These are phyloP conservation scores for Zaprionus gabonicus DNA, from an alignment of 1,140 invertebrate genomes.

Conservation along the genomic window DNA sequence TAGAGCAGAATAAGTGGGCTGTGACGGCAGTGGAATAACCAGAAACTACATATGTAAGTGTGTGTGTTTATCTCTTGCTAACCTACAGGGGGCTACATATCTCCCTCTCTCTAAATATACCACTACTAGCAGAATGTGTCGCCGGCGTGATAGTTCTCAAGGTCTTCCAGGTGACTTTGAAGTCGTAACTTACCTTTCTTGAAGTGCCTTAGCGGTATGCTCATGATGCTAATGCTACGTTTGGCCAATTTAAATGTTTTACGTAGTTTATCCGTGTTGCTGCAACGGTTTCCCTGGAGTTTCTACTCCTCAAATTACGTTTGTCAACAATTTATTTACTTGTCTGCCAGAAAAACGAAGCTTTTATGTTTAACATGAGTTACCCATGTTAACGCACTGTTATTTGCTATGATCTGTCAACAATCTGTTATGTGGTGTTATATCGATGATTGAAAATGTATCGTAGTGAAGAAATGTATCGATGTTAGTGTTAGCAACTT, in stretches of 20 bases:
- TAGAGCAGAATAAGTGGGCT: conserved; percentile 19
- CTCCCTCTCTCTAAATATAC: conserved; percentile 4
- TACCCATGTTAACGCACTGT: not conserved
- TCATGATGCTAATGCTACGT: conserved; percentile 25
- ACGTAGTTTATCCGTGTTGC: not conserved
- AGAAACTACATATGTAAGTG: conserved; percentile 15
- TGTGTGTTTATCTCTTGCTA: conserved; percentile 19
- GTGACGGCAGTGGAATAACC: conserved; percentile 49
- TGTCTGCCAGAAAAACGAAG: not conserved
- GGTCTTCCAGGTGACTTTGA: conserved; percentile 20
- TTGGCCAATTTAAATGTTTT: conserved; percentile 2
- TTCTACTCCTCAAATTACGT: not conserved
- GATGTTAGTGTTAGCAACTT: not conserved
- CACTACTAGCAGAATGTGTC: not conserved
- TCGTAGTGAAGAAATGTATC: not conserved
- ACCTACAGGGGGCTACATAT: conserved; percentile 21
- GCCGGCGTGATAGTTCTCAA: conserved; percentile 18
- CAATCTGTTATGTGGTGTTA: not conserved
- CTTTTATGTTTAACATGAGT: not conserved
- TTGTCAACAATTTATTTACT: conserved; percentile 18
- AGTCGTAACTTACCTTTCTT: conserved; percentile 62
- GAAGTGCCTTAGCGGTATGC: conserved; percentile 62
- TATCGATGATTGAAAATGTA: not conserved
- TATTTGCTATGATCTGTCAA: not conserved
- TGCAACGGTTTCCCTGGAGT: not conserved